Base-by-base conservation (phyloP, 2,113 vertebrate genomes). In the Pyxicephalus adspersus region DNA sequence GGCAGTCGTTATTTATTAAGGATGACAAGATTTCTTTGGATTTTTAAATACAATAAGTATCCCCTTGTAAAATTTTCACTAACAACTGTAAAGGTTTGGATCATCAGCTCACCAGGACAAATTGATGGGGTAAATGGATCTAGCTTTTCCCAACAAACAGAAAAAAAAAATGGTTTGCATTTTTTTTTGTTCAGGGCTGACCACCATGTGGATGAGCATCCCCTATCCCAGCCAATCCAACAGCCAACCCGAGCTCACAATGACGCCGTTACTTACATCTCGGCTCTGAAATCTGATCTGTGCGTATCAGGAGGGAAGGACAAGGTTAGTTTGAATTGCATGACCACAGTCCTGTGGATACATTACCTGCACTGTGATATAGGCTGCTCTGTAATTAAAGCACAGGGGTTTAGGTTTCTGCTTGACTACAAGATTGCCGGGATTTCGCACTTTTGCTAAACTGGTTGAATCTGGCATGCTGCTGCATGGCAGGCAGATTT, bases 261-360 rank as follows among this genome's bases (percentile, higher is more conserved):
- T 0, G 94, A 91, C 0, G 86, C 94, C 0, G 90, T 97, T 83
- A 94, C 93, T 70, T 92, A 90, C 0, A 92, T 99, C 84, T 93
- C 94, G 64, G 92, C 90, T 63, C 91, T 98, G 85, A 90, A 84
- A 50, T 90, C 95, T 51, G 94, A 98, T 20, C 90, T 96, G 19
- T 98, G 96, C 31, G 91, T 97, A 80, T 98, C 96, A 0, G 97
- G 97, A 68, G 96, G 97, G 26, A 93, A 85, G 85, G 96, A 98
- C 84, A 95, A 96, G 95, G 97, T 98, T 85, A 86, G 89, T 7
- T 2, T 0, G 4, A 23, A 23, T 45, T 23, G 65, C 17, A 8
- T 16, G 31, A 20, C 2, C 9, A 1, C 17, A 17, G 0, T 1
- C 22, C 18, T n/a, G 2, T 28, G 0, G 0, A 0, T 23, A 54